Evolutionary conservation across 2,113 vertebrate genomes (phyloP).

Genomic region (Asarcornis scutulata): DNA sequence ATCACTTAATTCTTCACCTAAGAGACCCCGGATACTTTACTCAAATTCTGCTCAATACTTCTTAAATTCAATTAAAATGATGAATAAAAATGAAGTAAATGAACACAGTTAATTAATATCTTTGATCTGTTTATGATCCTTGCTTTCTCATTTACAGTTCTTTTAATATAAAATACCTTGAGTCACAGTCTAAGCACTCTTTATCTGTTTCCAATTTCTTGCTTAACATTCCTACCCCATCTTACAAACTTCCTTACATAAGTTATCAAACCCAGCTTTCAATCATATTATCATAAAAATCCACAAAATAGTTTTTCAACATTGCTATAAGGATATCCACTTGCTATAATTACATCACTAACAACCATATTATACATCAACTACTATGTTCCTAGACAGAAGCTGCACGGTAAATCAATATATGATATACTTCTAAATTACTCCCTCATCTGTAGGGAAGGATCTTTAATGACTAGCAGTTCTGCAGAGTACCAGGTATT

Average conservation of each 20-base stretch:
- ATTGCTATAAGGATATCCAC: not conserved
- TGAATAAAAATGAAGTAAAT: not conserved
- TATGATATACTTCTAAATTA: not conserved
- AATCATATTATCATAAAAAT: not conserved
- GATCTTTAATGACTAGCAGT: not conserved
- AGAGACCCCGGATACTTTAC: not conserved
- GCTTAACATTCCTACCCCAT: not conserved
- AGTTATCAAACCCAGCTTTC: not conserved
- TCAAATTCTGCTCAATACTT: not conserved
- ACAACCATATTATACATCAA: not conserved
- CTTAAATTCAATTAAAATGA: not conserved
- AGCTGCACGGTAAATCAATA: not conserved
- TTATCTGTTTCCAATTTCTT: not conserved
- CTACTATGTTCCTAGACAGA: not conserved
- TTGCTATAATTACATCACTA: not conserved
- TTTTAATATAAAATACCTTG: not conserved
- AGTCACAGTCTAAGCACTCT: not conserved
- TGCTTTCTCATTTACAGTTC: not conserved
- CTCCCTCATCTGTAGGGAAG: not conserved
- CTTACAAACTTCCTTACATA: not conserved
- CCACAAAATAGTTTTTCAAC: not conserved
- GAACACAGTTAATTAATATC: not conserved
- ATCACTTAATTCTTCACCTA: not conserved
- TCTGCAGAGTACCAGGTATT: not conserved
- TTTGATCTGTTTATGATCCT: not conserved